phyloP scores from a whole-genome alignment of 1,140 invertebrate species.

The Elymnias hypermnestra region DNA sequence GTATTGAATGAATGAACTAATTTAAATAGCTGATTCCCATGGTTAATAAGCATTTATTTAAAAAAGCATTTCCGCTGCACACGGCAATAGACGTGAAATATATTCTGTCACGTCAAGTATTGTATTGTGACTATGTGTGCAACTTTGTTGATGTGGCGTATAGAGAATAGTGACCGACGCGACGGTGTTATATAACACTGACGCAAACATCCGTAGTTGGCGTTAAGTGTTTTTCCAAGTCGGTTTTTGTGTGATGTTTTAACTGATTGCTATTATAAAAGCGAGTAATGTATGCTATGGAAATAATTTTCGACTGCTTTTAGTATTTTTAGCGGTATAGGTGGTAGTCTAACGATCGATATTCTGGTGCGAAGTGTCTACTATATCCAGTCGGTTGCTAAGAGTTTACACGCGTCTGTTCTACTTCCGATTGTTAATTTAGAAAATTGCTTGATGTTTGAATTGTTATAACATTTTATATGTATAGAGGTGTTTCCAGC shows the following conservation, averaged over 20 bases:
- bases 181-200: slow-evolving; percentile 29
- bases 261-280: slow-evolving; percentile 7
- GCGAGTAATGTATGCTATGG: slow-evolving; percentile 21
- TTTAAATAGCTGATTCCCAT: slow-evolving; percentile 3
- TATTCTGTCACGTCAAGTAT: slow-evolving; percentile 25
- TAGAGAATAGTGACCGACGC: slow-evolving; percentile 33
- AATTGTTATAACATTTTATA: too few relatives aligned
- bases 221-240: slow-evolving; percentile 9
- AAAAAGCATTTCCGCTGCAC: slow-evolving; percentile 24
- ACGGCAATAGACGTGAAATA: slow-evolving; percentile 18
- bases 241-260: slow-evolving; percentile 13
- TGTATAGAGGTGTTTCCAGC: too few relatives aligned
- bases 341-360: slow-evolving; percentile 34
- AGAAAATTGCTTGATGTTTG: background rate
- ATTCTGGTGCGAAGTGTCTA: slow-evolving; percentile 26
- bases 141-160: slow-evolving; percentile 16
- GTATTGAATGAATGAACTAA: background rate
- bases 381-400: slow-evolving; percentile 33
- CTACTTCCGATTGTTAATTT: slow-evolving; percentile 24
- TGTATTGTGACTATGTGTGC: slow-evolving; percentile 9
- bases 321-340: slow-evolving; percentile 14
- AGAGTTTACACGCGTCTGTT: slow-evolving; percentile 37
- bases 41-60: slow-evolving; percentile 7
- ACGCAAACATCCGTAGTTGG: slow-evolving; percentile 12
- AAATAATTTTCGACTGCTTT: slow-evolving; percentile 4